These are phyloP conservation scores for Hyles lineata DNA, from an alignment of 2,888 invertebrate genomes.

Conservation along the genomic window DNA sequence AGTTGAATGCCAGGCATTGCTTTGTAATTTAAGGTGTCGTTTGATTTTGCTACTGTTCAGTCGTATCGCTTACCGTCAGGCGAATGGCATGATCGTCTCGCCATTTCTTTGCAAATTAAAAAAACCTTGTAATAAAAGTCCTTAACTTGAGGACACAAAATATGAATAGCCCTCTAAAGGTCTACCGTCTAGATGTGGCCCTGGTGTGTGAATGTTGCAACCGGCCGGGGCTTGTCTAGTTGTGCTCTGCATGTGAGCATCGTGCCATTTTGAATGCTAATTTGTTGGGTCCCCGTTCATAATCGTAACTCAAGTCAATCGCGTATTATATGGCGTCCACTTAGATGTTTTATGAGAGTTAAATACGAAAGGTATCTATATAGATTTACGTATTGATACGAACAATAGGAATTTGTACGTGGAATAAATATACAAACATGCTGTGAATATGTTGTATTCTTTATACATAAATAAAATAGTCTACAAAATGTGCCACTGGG, in stretches of 20 bases:
- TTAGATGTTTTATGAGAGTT: constrained; percentile 39
- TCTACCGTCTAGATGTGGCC: constrained; percentile 32
- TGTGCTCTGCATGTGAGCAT: constrained; percentile 41
- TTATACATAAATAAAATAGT: not conserved
- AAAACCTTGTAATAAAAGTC: too few species aligned
- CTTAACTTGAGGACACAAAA: too few species aligned
- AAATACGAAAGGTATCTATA: constrained; percentile 19
- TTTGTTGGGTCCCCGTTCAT: constrained; percentile 52
- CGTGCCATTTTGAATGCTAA: constrained; percentile 59
- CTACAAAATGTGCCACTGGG: too few species aligned
- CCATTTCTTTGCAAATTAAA: too few species aligned
- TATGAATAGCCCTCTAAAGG: not conserved
- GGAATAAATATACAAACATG: constrained; percentile 2
- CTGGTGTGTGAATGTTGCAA: constrained; percentile 31
- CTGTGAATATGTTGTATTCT: not conserved
- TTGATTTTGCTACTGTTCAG: too few species aligned
- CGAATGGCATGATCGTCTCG: too few species aligned
- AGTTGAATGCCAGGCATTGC: too few species aligned
- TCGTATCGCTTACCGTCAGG: too few species aligned
- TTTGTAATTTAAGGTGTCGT: too few species aligned
- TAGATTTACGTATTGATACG: constrained; percentile 14
- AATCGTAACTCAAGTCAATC: constrained; percentile 50
- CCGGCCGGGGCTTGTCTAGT: constrained; percentile 27
- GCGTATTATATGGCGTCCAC: constrained; percentile 45
- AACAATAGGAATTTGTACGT: constrained; percentile 4